These are phyloP conservation scores for Diadegma fenestrale DNA, from an alignment of 2,888 invertebrate species.

Conservation along the genomic window DNA sequence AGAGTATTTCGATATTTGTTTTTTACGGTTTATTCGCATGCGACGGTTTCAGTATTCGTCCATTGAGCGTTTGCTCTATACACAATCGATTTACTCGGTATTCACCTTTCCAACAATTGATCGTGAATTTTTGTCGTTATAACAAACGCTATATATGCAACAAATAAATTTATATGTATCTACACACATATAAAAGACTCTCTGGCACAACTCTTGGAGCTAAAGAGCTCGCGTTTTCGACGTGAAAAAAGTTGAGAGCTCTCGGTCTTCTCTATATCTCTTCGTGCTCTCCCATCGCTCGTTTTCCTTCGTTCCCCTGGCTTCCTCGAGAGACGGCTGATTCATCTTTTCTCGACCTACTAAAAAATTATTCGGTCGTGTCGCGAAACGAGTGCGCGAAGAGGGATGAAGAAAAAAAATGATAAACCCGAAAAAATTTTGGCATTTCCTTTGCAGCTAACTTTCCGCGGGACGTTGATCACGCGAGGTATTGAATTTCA, in stretches of 20 bases:
- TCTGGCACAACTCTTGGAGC: slow-evolving; percentile 8
- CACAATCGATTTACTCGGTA: not conserved
- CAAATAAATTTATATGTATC: not conserved
- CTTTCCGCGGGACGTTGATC: not conserved
- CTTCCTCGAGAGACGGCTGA: slow-evolving; percentile 22
- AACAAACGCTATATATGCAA: slow-evolving; percentile 10
- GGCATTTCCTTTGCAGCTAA: not conserved
- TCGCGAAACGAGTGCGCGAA: slow-evolving; percentile 25
- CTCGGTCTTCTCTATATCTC: slow-evolving; percentile 47
- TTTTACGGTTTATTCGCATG: not conserved
- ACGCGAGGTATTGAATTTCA: not conserved
- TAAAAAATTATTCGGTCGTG: slow-evolving; percentile 63
- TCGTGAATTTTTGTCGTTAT: not conserved
- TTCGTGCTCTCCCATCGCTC: slow-evolving; percentile 29
- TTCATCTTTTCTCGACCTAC: slow-evolving; percentile 62
- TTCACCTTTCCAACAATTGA: not conserved
- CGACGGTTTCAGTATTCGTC: not conserved
- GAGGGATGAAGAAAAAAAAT: slow-evolving; percentile 12
- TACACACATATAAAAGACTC: slow-evolving; percentile 13
- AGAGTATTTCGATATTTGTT: too few species aligned
- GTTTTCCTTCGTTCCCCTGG: slow-evolving; percentile 7
- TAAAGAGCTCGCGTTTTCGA: slow-evolving; percentile 34
- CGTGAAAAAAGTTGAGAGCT: slow-evolving; percentile 59
- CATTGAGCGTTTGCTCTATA: too few species aligned
- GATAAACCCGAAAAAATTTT: not conserved